Evolutionary conservation across 2,113 vertebrate species (phyloP).

Genomic region (Pedionomus torquatus): DNA sequence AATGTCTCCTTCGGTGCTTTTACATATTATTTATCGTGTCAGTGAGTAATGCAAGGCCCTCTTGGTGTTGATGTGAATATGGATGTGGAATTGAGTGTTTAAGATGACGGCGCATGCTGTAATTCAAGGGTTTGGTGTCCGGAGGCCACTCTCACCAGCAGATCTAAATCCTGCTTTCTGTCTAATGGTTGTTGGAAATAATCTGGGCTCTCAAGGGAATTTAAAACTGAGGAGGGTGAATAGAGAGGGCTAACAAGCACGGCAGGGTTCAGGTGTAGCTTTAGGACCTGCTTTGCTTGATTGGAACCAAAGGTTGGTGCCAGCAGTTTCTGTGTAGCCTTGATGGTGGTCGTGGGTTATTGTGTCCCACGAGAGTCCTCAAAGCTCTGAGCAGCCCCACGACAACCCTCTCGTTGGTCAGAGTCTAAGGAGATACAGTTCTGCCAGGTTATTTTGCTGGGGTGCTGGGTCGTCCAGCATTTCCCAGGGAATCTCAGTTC

Average conservation of each 20-base stretch:
- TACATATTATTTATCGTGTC: not conserved
- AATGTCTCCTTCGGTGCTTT: not conserved
- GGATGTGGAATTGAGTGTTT: not conserved
- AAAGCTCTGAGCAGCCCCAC: not conserved
- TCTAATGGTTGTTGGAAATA: not conserved
- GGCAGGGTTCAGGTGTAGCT: not conserved
- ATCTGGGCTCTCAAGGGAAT: not conserved
- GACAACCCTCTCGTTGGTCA: not conserved
- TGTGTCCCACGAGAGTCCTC: not conserved
- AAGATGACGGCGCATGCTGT: not conserved
- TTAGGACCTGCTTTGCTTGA: not conserved
- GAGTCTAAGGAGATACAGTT: not conserved
- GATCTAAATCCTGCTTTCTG: not conserved
- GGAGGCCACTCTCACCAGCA: not conserved
- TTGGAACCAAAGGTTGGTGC: not conserved
- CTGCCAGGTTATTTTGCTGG: not conserved
- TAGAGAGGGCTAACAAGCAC: not conserved
- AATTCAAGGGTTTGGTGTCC: not conserved
- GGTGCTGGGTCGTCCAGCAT: not conserved
- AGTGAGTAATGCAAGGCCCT: not conserved
- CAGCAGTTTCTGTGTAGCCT: not conserved
- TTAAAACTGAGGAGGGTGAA: not conserved
- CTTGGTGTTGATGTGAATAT: not conserved
- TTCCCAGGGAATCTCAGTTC: rapidly evolving
- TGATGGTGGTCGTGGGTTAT: not conserved